Conservation (phyloP, 2,113 vertebrate species). For the Chionomys nivalis region DNA sequence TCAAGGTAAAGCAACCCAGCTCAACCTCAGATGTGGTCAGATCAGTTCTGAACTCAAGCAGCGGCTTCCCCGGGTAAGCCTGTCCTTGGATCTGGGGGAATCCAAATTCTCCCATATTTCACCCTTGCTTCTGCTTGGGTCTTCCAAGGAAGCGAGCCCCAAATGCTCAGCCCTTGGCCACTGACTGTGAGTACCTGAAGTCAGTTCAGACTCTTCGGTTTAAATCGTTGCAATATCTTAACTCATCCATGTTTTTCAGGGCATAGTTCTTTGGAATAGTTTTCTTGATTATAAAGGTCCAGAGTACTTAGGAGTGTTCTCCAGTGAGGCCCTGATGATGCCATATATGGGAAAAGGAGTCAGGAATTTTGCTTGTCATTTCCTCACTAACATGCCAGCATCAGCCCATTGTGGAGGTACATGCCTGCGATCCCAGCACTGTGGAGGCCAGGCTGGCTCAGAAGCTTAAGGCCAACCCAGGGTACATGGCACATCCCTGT, state of each 20-base stretch:
- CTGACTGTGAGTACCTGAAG: background rate
- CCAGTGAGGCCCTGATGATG: background rate
- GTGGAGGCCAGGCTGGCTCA: background rate
- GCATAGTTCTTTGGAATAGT: background rate
- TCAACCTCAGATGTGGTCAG: background rate
- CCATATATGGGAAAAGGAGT: slow-evolving; percentile 29
- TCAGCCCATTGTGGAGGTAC: background rate
- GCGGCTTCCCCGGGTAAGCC: background rate
- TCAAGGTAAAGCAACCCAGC: background rate
- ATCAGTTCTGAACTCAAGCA: background rate
- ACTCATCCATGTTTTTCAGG: background rate
- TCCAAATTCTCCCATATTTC: background rate
- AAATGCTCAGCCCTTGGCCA: background rate
- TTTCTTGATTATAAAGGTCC: background rate
- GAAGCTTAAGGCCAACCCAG: background rate
- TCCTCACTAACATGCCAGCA: slow-evolving; percentile 25
- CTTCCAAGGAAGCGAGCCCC: background rate
- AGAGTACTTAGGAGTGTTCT: background rate
- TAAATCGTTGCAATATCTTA: slow-evolving; percentile 27
- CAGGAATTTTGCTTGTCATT: background rate
- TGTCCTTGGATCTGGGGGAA: background rate
- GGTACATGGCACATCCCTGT: no score
- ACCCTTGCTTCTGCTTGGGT: background rate
- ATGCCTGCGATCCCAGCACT: background rate
- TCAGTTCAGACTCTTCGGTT: slow-evolving; percentile 9